Percentiles rank a stretch among this genome's conserved stretches.
phyloP scores from a whole-genome alignment of 1,140 invertebrate genomes.

The Caenorhabditis remanei region DNA sequence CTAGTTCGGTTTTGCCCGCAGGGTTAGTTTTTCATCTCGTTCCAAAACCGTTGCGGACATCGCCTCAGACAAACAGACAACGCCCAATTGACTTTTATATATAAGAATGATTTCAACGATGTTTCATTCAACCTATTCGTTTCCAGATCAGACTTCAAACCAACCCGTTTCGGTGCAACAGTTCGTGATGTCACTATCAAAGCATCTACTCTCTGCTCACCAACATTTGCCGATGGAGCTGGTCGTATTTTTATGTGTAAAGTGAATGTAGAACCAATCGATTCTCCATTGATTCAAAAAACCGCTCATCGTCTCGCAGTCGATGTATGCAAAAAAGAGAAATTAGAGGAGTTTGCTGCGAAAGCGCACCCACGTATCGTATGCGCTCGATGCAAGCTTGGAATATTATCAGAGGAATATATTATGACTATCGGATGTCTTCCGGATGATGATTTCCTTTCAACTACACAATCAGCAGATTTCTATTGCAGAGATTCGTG shows the following conservation, averaged over 20 bases:
- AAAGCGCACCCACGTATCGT: background rate
- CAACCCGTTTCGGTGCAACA: conserved; percentile 21
- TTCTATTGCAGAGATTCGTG: conserved; percentile 62
- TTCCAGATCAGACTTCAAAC: conserved; percentile 52
- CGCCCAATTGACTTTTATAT: no score
- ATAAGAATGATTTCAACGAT: background rate
- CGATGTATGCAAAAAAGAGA: background rate
- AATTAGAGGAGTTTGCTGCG: conserved; percentile 12
- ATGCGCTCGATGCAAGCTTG: background rate
- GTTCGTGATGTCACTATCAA: conserved; percentile 24
- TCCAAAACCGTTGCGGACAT: no score
- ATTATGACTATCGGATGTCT: conserved; percentile 64
- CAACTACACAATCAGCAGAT: conserved; percentile 46
- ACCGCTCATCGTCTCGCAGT: conserved; percentile 3
- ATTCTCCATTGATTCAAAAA: background rate
- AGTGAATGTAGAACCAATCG: conserved; percentile 11
- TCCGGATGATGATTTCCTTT: conserved; percentile 70
- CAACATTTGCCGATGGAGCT: conserved; percentile 13
- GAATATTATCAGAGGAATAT: conserved; percentile 30
- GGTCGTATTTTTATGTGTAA: conserved; percentile 20
- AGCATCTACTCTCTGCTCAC: conserved; percentile 3
- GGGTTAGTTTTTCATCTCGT: no score
- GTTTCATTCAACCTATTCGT: background rate
- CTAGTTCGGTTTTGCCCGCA: no score
- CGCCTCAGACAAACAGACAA: no score